Evolutionary conservation across 2,113 vertebrate genomes (phyloP), one percentile per base, ranked within the genome.

Genomic region (Anoura caudifer): DNA sequence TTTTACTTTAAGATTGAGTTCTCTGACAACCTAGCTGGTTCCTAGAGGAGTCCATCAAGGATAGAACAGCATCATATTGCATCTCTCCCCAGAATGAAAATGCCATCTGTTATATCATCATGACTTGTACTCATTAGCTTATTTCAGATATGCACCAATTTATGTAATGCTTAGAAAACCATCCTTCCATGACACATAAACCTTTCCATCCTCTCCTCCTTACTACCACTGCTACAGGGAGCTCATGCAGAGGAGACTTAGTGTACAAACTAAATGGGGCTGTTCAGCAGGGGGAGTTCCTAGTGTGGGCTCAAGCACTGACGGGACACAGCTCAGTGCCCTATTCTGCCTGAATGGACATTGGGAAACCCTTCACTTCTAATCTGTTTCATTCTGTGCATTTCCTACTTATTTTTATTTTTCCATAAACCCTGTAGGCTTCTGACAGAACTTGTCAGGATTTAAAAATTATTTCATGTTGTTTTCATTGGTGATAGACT

Each of bases 91-190:
- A 4, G 67, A 77, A 47, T 95, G 96, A 97, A 97, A 97, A 97
- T 90, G 86, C 6, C 96, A 93, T 87, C 93, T 88, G 84, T 94
- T 97, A 94, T 72, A 97, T 91, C 88, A 97, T 93, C 59, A 90
- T 61, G 22, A 11, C 84, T 90, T 59, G 61, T 90, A 59, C 89
- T 24, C 88, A 92, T 47, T 65, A 95, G 76, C 83, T 93, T 96
- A 96, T 69, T 92, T 96, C 95, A 95, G 95, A 98, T 97, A 93
- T 7, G 95, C 91, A 92, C 70, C 88, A 14, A 50, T 92, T 97
- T 89, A 93, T 86, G 91, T 81, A 73, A 80, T 15, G 2, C 73
- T 93, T 73, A 87, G 52, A 36, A 13, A 41, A 95, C 28, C 41
- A 47, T 36, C 36, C 47, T 95, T 96, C 59, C 67, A n/a, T 82